Conservation (phyloP, 2,113 vertebrate genomes). For the Athene cunicularia region DNA sequence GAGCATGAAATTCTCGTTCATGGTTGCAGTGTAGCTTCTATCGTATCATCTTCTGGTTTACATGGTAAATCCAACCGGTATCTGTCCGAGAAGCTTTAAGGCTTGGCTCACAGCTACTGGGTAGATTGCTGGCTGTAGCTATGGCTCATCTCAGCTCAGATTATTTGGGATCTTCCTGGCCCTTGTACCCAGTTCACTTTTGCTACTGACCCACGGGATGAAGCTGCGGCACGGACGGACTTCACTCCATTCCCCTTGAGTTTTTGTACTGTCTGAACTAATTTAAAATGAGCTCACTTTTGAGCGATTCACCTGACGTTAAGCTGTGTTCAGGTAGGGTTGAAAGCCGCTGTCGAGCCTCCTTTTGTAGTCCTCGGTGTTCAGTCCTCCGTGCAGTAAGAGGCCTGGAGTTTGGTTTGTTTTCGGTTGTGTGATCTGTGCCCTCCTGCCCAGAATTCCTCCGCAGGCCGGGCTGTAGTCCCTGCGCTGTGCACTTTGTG, state of each 20-base stretch:
- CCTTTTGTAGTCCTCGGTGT: not conserved
- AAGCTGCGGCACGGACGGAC: not conserved
- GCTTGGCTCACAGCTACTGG: not conserved
- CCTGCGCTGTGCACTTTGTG: fast-evolving
- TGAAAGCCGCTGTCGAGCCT: fast-evolving
- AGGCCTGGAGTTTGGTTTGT: not conserved
- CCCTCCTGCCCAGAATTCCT: not conserved
- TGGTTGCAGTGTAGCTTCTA: not conserved
- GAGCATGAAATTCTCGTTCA: not conserved
- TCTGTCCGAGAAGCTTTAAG: not conserved
- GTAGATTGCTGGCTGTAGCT: not conserved
- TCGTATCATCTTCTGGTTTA: not conserved
- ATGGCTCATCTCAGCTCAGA: not conserved
- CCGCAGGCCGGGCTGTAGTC: too few relatives aligned
- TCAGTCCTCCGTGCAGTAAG: not conserved
- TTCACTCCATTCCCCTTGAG: not conserved
- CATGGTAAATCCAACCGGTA: fast-evolving
- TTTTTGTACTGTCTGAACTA: not conserved
- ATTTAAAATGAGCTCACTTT: not conserved
- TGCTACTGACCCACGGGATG: not conserved
- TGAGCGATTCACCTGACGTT: too few relatives aligned
- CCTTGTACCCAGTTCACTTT: not conserved
- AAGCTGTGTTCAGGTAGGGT: not conserved
- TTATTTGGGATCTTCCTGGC: not conserved
- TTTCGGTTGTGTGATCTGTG: fast-evolving